Conservation (phyloP, 2,888 invertebrate species). For the Cyaniris semiargus region DNA sequence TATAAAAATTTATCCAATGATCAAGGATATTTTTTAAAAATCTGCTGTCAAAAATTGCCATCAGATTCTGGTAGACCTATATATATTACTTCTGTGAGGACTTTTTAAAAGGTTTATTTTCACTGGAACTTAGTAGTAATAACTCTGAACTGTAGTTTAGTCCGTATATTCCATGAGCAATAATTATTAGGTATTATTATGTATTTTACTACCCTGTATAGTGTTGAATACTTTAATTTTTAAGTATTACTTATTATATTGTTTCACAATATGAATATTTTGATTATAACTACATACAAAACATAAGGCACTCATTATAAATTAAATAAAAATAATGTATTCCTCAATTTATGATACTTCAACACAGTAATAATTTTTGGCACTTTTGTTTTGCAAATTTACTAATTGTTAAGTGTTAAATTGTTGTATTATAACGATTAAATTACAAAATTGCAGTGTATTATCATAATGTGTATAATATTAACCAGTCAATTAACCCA, state of each 20-base stretch:
- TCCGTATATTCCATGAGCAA: too few relatives aligned
- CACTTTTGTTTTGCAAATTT: not conserved
- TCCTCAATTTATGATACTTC: not conserved
- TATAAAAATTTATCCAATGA: too few relatives aligned
- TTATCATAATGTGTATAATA: not conserved
- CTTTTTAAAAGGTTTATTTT: not conserved
- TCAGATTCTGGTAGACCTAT: too few relatives aligned
- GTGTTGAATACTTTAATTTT: too few relatives aligned
- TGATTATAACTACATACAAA: not conserved
- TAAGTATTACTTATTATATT: too few relatives aligned
- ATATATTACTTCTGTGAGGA: not conserved
- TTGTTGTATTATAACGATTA: not conserved
- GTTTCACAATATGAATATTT: too few relatives aligned
- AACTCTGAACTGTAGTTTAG: too few relatives aligned
- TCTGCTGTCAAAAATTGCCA: too few relatives aligned
- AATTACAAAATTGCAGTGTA: slow-evolving; percentile 1
- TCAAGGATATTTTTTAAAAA: too few relatives aligned
- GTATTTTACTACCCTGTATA: too few relatives aligned
- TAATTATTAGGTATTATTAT: too few relatives aligned
- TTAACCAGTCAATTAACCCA: not conserved
- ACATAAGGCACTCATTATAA: not conserved
- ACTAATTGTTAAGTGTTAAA: not conserved
- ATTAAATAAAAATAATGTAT: not conserved
- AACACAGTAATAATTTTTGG: not conserved
- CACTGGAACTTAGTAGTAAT: not conserved